These are phyloP conservation scores for Aphidius colemani DNA, from an alignment of 2,888 invertebrate genomes.

Conservation along the genomic window DNA sequence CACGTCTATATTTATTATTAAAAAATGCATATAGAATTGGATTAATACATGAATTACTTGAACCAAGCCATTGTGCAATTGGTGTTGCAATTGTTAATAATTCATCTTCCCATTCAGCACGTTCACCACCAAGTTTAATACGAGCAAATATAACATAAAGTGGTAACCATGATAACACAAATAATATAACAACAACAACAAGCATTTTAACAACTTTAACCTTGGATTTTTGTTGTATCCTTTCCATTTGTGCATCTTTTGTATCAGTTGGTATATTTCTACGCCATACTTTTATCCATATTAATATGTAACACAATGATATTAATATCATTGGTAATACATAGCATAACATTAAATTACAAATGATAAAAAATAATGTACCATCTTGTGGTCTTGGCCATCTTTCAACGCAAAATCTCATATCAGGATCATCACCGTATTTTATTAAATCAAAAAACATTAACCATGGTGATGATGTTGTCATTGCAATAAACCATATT, in stretches of 20 bases:
- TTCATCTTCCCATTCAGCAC: constrained; percentile 77
- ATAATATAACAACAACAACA: constrained; percentile 89
- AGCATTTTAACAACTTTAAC: constrained; percentile 95
- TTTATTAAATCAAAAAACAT: constrained; percentile 83
- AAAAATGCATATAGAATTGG: constrained; percentile 94
- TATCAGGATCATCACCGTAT: constrained; percentile 75
- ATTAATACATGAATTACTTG: constrained; percentile 94
- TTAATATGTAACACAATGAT: constrained; percentile 88
- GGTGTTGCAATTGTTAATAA: constrained; percentile 81
- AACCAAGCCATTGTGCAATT: constrained; percentile 89
- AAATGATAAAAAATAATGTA: constrained; percentile 84
- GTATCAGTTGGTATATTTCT: constrained; percentile 89
- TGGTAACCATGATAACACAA: constrained; percentile 91
- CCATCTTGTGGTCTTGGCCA: constrained; percentile 87
- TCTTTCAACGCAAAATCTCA: constrained; percentile 78
- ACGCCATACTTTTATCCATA: constrained; percentile 89
- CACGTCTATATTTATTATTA: constrained; percentile 89
- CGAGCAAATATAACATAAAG: constrained; percentile 87
- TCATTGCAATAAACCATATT: constrained; percentile 87
- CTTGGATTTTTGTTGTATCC: constrained; percentile 92
- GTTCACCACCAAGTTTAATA: constrained; percentile 74
- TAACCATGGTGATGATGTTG: constrained; percentile 88
- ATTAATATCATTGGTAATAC: constrained; percentile 89
- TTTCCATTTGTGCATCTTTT: constrained; percentile 88
- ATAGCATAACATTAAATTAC: constrained; percentile 88